A percentile compares a stretch with the other conserved stretches of the same genome.
Evolutionary conservation across 2,113 vertebrate species (phyloP).

Genomic region (Seriola aureovittata): DNA sequence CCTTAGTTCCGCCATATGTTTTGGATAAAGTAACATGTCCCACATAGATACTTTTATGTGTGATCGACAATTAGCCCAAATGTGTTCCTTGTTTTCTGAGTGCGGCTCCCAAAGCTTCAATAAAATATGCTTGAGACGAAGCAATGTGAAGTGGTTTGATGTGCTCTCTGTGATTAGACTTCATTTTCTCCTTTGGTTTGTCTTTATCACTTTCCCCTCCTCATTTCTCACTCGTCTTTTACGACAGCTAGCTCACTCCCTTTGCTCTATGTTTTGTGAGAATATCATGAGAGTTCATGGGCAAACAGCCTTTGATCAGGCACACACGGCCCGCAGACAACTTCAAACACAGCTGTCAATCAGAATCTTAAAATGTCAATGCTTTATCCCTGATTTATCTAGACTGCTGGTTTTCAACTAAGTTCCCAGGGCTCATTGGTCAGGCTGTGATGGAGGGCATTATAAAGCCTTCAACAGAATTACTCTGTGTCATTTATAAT

Average conservation of each 20-base stretch:
- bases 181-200: slow-evolving; percentile 52
- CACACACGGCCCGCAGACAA: neutral
- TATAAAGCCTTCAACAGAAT: slow-evolving; percentile 54
- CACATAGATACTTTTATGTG: slow-evolving; percentile 56
- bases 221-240: slow-evolving; percentile 51
- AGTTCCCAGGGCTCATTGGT: slow-evolving; percentile 44
- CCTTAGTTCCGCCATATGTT: slow-evolving; percentile 45
- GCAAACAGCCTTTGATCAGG: slow-evolving; percentile 43
- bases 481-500: slow-evolving; percentile 52
- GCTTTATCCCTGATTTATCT: slow-evolving; percentile 38
- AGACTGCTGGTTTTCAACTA: slow-evolving; percentile 19
- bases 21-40: slow-evolving; percentile 57
- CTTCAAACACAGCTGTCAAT: slow-evolving; percentile 54
- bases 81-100: slow-evolving; percentile 62
- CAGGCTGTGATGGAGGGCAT: slow-evolving; percentile 36
- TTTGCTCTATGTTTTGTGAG: slow-evolving; percentile 47
- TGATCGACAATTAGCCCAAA: slow-evolving; percentile 63
- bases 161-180: slow-evolving; percentile 68
- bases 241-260: slow-evolving; percentile 24
- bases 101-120: slow-evolving; percentile 38
- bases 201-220: slow-evolving; percentile 66
- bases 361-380: slow-evolving; percentile 26
- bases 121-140: slow-evolving; percentile 40
- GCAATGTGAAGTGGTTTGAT: slow-evolving; percentile 65
- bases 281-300: slow-evolving; percentile 46